A percentile compares a stretch with the other conserved stretches of the same genome.
phyloP scores from a whole-genome alignment of 1,140 invertebrate genomes.

The Phthorimaea operculella region DNA sequence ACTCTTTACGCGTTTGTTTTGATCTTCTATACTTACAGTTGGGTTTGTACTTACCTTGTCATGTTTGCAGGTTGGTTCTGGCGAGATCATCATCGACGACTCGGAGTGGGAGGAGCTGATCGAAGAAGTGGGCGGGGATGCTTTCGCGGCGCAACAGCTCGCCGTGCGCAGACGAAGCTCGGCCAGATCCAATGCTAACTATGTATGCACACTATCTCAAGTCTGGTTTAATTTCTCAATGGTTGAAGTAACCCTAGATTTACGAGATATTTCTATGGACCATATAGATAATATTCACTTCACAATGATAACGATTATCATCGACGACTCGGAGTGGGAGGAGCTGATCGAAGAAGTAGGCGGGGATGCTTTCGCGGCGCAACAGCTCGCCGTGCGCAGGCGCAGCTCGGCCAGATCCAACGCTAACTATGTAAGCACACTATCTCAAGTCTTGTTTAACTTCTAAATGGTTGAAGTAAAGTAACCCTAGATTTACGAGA shows the following conservation, averaged over 20 bases:
- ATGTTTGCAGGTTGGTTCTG: slow-evolving; percentile 76
- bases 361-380: slow-evolving; percentile 61
- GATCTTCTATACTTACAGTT: too few species aligned
- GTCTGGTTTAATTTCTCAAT: too few species aligned
- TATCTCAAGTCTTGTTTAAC: too few species aligned
- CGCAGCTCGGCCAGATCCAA: slow-evolving; percentile 49
- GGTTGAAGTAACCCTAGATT: too few species aligned
- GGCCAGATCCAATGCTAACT: slow-evolving; percentile 39
- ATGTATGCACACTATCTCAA: slow-evolving; percentile 31
- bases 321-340: slow-evolving; percentile 83
- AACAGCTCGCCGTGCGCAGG: slow-evolving; percentile 58
- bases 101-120: slow-evolving; percentile 80
- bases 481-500: too few species aligned
- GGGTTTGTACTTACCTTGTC: too few species aligned
- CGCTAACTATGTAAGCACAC: slow-evolving; percentile 37
- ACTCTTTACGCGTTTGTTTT: too few species aligned
- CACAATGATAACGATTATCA: too few species aligned
- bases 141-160: slow-evolving; percentile 58
- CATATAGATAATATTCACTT: too few species aligned
- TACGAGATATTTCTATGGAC: too few species aligned
- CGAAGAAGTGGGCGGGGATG: slow-evolving; percentile 66
- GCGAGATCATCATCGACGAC: slow-evolving; percentile 82
- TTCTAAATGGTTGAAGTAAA: too few species aligned
- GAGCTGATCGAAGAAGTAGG: slow-evolving; percentile 71
- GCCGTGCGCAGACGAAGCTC: slow-evolving; percentile 60